Percentiles rank a stretch among this genome's conserved stretches.
These are phyloP conservation scores for Ephydatia muelleri DNA, from an alignment of 37 sponge, comb jelly and placozoan species.

Conservation along the genomic window DNA sequence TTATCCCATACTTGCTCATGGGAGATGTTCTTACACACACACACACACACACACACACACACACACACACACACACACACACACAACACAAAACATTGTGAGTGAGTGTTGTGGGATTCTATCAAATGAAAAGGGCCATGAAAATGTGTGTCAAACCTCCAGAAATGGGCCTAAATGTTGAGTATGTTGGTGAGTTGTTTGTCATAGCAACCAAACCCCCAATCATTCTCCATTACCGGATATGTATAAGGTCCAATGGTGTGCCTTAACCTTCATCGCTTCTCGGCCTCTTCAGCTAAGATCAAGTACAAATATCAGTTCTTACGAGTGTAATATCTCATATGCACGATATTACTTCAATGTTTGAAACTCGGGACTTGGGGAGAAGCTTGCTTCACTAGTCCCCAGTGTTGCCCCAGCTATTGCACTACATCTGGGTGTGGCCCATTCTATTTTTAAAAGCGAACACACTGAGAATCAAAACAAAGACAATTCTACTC, in stretches of 20 bases:
- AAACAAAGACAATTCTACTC: too few relatives aligned
- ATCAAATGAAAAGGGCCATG: too few relatives aligned
- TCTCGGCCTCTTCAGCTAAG: slow-evolving; percentile 84
- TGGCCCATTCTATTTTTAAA: slow-evolving; percentile 62
- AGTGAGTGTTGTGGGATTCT: too few relatives aligned
- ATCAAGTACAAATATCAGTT: slow-evolving; percentile 82
- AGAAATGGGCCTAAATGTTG: too few relatives aligned
- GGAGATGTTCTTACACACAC: background rate
- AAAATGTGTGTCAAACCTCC: too few relatives aligned
- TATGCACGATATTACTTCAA: slow-evolving; percentile 62
- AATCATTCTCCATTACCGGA: background rate
- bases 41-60: background rate
- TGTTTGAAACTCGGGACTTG: slow-evolving; percentile 50
- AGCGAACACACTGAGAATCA: background rate
- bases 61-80: too few relatives aligned
- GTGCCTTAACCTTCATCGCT: slow-evolving; percentile 31
- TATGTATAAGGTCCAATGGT: background rate
- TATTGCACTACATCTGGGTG: slow-evolving; percentile 78
- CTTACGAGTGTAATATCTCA: slow-evolving; percentile 80
- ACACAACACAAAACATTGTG: too few relatives aligned
- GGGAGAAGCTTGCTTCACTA: slow-evolving; percentile 67
- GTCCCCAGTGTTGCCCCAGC: slow-evolving; percentile 52
- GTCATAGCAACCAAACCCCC: background rate
- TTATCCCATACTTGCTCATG: background rate
- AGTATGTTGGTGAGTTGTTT: too few relatives aligned